Evolutionary conservation across 2,888 invertebrate species (phyloP).

Genomic region (Heliconius erato): DNA sequence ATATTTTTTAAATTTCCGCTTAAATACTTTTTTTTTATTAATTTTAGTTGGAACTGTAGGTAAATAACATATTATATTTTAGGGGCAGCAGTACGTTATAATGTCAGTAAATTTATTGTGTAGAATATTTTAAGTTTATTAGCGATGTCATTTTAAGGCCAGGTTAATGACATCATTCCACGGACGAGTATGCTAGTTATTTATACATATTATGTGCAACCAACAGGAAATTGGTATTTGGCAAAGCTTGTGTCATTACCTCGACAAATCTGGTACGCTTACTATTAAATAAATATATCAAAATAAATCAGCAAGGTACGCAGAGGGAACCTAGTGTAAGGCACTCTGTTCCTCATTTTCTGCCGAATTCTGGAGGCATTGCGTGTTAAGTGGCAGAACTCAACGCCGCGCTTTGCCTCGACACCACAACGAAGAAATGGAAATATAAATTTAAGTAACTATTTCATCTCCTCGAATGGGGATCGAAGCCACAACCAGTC

Average conservation of each 20-base stretch:
- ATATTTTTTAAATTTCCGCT: not conserved
- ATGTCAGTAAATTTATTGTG: not conserved
- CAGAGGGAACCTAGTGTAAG: too few species aligned
- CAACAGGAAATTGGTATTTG: constrained; percentile 39
- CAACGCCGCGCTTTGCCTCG: too few species aligned
- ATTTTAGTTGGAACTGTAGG: not conserved
- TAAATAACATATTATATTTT: not conserved
- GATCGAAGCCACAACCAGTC: too few species aligned
- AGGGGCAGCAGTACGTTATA: too few species aligned
- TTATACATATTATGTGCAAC: constrained; percentile 35
- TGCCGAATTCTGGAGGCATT: too few species aligned
- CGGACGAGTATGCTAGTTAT: constrained; percentile 19
- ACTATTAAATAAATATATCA: too few species aligned
- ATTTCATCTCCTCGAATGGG: too few species aligned
- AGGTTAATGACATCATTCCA: constrained; percentile 48
- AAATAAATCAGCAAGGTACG: too few species aligned
- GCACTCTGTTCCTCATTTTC: too few species aligned
- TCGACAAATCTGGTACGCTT: constrained; percentile 12
- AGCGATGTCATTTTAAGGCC: constrained; percentile 26
- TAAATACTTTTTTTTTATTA: not conserved
- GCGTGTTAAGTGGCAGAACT: too few species aligned
- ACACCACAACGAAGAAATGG: too few species aligned
- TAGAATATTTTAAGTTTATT: not conserved
- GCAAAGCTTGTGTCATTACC: constrained; percentile 22
- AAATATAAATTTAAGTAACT: too few species aligned